Evolutionary conservation across 2,113 vertebrate species (phyloP).

Genomic region (Ciconia maguari): DNA sequence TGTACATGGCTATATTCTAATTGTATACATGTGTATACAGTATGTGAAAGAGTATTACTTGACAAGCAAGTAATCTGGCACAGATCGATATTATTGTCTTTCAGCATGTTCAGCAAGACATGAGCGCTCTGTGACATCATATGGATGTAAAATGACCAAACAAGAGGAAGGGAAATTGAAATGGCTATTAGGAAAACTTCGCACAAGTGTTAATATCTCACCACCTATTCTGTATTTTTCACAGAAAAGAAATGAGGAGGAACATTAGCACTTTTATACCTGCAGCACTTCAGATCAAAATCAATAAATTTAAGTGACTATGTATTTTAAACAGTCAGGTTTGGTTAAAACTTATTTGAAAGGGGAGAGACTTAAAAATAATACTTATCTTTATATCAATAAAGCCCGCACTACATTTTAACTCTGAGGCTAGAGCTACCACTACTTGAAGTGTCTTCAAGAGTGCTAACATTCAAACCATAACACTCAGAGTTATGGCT

Average conservation of each 20-base stretch:
- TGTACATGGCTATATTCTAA: not conserved
- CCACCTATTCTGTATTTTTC: not conserved
- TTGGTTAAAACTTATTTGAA: not conserved
- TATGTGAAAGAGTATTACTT: not conserved
- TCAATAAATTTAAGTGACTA: not conserved
- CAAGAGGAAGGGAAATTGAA: not conserved
- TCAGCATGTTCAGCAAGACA: not conserved
- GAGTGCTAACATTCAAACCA: conserved; percentile 40
- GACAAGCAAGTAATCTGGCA: conserved; percentile 5
- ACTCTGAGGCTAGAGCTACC: not conserved
- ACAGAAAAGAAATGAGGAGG: not conserved
- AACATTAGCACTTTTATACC: not conserved
- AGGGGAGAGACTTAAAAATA: not conserved
- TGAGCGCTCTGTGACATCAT: not conserved
- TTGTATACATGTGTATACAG: conserved; percentile 21
- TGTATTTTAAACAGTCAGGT: not conserved
- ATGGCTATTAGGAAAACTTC: not conserved
- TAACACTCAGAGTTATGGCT: conserved; percentile 11
- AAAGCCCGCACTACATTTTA: not conserved
- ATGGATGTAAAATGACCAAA: not conserved
- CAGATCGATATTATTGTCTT: not conserved
- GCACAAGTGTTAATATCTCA: not conserved
- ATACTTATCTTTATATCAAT: not conserved
- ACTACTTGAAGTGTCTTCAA: conserved; percentile 31
- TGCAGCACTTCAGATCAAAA: not conserved